phyloP scores from a whole-genome alignment of 2,113 vertebrate species.

The Epinephelus lanceolatus region DNA sequence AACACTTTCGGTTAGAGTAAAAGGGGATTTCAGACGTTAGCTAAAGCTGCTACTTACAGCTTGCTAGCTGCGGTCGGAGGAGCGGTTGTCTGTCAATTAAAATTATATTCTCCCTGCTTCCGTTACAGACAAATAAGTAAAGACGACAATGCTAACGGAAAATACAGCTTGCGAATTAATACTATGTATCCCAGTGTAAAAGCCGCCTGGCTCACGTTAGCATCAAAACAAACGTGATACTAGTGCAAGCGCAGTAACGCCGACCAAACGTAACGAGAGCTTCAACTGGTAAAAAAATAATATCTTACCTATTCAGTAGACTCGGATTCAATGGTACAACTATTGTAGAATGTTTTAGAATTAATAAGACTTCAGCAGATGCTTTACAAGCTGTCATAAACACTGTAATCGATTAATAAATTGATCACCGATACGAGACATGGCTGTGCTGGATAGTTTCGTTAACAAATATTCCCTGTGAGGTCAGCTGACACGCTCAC shows the following conservation, averaged over 20 bases:
- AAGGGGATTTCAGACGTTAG: constrained; percentile 22
- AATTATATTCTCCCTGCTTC: no score
- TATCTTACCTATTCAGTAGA: constrained; percentile 60
- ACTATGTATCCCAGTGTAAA: background rate
- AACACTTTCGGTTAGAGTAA: background rate
- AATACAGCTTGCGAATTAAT: accelerated
- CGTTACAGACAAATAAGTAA: background rate
- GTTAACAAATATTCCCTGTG: constrained; percentile 45
- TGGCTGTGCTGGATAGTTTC: constrained; percentile 55
- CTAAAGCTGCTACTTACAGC: constrained; percentile 38
- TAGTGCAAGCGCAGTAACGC: constrained; percentile 18
- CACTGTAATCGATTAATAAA: constrained; percentile 22
- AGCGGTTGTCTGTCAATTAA: background rate
- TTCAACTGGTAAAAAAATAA: constrained; percentile 11
- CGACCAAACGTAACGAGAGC: background rate
- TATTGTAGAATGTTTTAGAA: background rate
- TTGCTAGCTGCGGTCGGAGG: constrained; percentile 15
- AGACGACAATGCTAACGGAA: accelerated
- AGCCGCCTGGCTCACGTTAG: constrained; percentile 22
- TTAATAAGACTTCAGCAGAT: background rate
- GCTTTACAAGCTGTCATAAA: background rate
- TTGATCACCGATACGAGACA: constrained; percentile 50
- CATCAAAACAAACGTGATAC: constrained; percentile 57
- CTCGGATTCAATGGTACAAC: background rate
- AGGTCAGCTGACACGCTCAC: constrained; percentile 72